Percentiles rank a stretch among this genome's conserved stretches.
Conservation (phyloP, 1,140 invertebrate species). For the Cydia splendana region DNA sequence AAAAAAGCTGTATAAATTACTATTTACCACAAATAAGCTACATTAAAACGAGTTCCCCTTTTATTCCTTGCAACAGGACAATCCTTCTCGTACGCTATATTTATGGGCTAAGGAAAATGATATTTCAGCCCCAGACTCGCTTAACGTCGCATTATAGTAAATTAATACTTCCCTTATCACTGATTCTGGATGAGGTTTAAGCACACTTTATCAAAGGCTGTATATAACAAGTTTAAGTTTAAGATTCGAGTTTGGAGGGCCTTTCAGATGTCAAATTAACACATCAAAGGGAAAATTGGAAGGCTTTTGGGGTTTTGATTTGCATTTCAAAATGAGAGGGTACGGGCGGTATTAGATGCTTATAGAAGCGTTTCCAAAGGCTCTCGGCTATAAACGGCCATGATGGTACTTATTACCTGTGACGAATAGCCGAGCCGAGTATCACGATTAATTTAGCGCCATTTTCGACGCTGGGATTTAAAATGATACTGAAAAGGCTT, state of each 20-base stretch:
- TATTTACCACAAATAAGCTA: not conserved
- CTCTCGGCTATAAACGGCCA: slow-evolving; percentile 1
- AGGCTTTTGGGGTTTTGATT: slow-evolving; percentile 31
- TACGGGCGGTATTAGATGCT: not conserved
- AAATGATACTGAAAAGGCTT: not conserved
- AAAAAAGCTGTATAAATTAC: not conserved
- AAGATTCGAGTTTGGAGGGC: slow-evolving; percentile 24
- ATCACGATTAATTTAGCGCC: not conserved
- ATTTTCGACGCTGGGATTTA: not conserved
- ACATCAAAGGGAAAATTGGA: slow-evolving; percentile 23
- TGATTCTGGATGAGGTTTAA: slow-evolving; percentile 9
- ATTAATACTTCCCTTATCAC: slow-evolving; percentile 12
- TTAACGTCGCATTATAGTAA: slow-evolving; percentile 28
- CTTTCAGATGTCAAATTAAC: slow-evolving; percentile 29
- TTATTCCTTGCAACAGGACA: not conserved
- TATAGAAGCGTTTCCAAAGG: not conserved
- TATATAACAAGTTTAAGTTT: slow-evolving; percentile 23
- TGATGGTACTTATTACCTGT: not conserved
- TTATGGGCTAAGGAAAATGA: slow-evolving; percentile 20
- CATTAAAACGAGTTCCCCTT: not conserved
- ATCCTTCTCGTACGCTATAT: not conserved
- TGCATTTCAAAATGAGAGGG: slow-evolving; percentile 29
- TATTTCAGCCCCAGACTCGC: slow-evolving; percentile 14
- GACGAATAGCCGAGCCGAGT: not conserved
- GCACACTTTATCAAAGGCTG: slow-evolving; percentile 1